Evolutionary conservation across 2,888 invertebrate genomes (phyloP).

Genomic region (Candidula unifasciata): DNA sequence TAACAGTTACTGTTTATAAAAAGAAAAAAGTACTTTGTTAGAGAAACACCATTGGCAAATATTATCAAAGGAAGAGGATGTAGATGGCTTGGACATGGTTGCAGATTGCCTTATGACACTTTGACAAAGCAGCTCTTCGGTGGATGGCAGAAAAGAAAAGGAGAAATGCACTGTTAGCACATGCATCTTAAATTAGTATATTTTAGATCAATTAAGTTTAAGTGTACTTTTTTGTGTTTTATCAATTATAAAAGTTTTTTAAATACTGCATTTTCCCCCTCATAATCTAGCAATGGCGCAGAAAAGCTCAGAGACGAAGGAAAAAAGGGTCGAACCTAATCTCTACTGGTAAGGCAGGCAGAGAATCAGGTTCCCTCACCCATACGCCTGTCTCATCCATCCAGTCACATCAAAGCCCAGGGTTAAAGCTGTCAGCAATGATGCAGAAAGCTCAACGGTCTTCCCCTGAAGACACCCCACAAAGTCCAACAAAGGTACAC

Average conservation of each 20-base stretch:
- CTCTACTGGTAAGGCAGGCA: slow-evolving; percentile 75
- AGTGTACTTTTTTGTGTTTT: neutral
- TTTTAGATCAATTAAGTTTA: neutral
- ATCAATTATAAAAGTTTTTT: too few species aligned
- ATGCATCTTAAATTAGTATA: neutral
- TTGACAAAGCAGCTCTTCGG: too few species aligned
- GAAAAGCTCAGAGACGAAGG: slow-evolving; percentile 46
- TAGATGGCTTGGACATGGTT: too few species aligned
- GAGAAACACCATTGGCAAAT: too few species aligned
- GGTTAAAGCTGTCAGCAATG: slow-evolving; percentile 33
- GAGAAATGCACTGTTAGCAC: neutral
- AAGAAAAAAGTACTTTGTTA: too few species aligned
- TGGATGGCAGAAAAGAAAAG: too few species aligned
- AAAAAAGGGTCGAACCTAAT: slow-evolving; percentile 79
- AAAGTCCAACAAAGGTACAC: slow-evolving; percentile 55
- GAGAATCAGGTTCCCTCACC: slow-evolving; percentile 24
- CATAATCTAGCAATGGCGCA: slow-evolving; percentile 37
- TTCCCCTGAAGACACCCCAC: slow-evolving; percentile 52
- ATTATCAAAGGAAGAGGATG: too few species aligned
- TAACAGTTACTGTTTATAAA: too few species aligned
- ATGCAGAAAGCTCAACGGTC: slow-evolving; percentile 28
- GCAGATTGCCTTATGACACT: too few species aligned
- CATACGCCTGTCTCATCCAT: neutral
- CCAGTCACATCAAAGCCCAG: neutral
- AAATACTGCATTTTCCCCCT: neutral